Evolutionary conservation across 2,797 vertebrate genomes (phyloP).

Genomic region (Bufotes viridis): DNA sequence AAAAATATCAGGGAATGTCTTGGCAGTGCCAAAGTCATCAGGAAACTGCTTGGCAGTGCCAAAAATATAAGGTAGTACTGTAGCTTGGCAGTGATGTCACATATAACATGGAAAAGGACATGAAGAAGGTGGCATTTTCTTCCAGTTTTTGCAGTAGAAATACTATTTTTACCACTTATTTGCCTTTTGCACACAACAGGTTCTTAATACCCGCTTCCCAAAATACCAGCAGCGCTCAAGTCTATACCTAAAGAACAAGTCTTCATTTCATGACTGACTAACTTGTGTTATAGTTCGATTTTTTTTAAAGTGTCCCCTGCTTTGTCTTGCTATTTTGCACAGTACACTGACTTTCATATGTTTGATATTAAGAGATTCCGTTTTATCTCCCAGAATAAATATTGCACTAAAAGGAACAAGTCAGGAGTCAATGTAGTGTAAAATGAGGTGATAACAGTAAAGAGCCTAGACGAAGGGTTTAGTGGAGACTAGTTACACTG

Average conservation of each 20-base stretch:
- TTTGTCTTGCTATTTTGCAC: conserved; percentile 2
- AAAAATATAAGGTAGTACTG: too few relatives aligned
- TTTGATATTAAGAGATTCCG: conserved; percentile 73
- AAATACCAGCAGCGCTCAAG: not conserved
- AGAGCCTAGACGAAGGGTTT: conserved; percentile 20
- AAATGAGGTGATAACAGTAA: conserved; percentile 45
- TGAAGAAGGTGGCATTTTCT: not conserved
- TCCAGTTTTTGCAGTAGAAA: not conserved
- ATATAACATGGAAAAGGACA: not conserved
- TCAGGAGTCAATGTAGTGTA: conserved; percentile 47
- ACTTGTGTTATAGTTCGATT: not conserved
- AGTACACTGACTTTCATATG: conserved; percentile 59
- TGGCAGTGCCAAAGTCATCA: too few relatives aligned
- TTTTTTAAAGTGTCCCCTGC: not conserved
- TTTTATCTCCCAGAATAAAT: conserved; percentile 63
- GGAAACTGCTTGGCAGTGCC: too few relatives aligned
- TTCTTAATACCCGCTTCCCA: too few relatives aligned
- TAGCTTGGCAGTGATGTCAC: too few relatives aligned
- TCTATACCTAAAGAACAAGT: not conserved
- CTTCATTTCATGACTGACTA: not conserved
- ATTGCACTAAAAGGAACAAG: conserved; percentile 51
- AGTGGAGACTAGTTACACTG: conserved; percentile 1
- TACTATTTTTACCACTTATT: not conserved
- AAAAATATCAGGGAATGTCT: too few relatives aligned
- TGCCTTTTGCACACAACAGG: not conserved